These are phyloP conservation scores for Empis stercorea DNA, from an alignment of 2,888 invertebrate genomes.

Conservation along the genomic window DNA sequence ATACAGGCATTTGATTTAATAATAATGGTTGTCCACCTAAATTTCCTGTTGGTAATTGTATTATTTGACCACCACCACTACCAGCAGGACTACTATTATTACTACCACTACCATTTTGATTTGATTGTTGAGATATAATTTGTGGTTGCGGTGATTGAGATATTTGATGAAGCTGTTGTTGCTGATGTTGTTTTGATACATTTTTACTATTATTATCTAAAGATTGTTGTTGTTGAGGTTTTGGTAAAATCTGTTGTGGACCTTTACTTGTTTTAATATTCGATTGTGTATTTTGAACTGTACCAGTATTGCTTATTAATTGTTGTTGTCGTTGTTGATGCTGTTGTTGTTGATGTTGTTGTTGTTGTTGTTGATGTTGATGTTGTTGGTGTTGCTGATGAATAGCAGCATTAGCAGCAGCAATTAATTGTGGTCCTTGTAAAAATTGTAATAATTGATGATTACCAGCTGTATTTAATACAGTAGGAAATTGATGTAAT, in stretches of 20 bases:
- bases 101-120: conserved; percentile 12
- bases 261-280: conserved; percentile 28
- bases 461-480: conserved; percentile 16
- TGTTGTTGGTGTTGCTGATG: conserved; percentile 24
- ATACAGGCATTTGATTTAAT: conserved; percentile 40
- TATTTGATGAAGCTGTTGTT: conserved; percentile 23
- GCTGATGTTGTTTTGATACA: conserved; percentile 8
- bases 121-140: conserved; percentile 7
- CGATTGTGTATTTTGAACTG: conserved; percentile 6
- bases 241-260: conserved; percentile 49
- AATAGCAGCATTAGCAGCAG: conserved; percentile 6
- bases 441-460: conserved; percentile 22
- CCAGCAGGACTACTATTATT: conserved; percentile 16
- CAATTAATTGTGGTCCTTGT: conserved; percentile 19
- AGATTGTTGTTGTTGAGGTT: conserved; percentile 36
- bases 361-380: conserved; percentile 18
- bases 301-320: conserved; percentile 2
- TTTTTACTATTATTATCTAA: conserved; percentile 1
- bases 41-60: conserved; percentile 26
- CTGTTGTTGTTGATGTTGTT: too few relatives aligned
- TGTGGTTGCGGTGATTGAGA: conserved; percentile 30
- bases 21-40: conserved; percentile 30
- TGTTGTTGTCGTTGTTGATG: conserved; percentile 14
- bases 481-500: conserved; percentile 24
- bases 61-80: conserved; percentile 26